Percentiles rank a stretch among this genome's conserved stretches.
phyloP scores from a whole-genome alignment of 2,888 invertebrate genomes.

The Drosophila maculinotata region DNA sequence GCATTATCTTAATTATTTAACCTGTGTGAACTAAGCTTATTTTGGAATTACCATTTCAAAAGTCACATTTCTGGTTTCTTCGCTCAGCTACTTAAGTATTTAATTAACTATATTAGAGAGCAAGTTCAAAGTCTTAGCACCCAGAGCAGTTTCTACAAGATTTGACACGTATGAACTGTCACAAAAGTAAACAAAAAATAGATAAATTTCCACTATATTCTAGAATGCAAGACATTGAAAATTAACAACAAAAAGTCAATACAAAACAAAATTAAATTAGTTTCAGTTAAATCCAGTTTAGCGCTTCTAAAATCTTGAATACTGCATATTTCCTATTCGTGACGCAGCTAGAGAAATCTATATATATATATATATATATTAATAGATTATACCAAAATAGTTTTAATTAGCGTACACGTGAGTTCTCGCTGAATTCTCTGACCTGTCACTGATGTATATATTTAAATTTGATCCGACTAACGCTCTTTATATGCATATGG shows the following conservation, averaged over 20 bases:
- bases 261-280: not conserved
- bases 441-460: conserved; percentile 14
- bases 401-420: conserved; percentile 23
- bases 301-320: not conserved
- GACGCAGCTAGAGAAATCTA: conserved; percentile 1
- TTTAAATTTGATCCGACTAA: conserved; percentile 4
- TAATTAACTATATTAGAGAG: conserved; percentile 1
- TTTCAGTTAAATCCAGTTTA: not conserved
- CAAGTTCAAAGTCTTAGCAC: conserved; percentile 24
- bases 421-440: conserved; percentile 15
- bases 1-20: conserved; percentile 21
- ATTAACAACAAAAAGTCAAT: not conserved
- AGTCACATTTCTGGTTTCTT: conserved; percentile 29
- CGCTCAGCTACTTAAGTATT: conserved; percentile 7
- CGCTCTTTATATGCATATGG: conserved; percentile 26
- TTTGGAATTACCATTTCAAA: conserved; percentile 17
- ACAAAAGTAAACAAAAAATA: not conserved
- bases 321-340: conserved; percentile 3
- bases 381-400: conserved; percentile 1
- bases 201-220: not conserved
- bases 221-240: not conserved
- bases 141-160: not conserved
- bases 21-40: conserved; percentile 3
- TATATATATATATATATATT: not conserved
- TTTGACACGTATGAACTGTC: not conserved